Evolutionary conservation across 2,113 vertebrate species (phyloP), one percentile per base, ranked within the genome.

Genomic region (Spea bombifrons): DNA sequence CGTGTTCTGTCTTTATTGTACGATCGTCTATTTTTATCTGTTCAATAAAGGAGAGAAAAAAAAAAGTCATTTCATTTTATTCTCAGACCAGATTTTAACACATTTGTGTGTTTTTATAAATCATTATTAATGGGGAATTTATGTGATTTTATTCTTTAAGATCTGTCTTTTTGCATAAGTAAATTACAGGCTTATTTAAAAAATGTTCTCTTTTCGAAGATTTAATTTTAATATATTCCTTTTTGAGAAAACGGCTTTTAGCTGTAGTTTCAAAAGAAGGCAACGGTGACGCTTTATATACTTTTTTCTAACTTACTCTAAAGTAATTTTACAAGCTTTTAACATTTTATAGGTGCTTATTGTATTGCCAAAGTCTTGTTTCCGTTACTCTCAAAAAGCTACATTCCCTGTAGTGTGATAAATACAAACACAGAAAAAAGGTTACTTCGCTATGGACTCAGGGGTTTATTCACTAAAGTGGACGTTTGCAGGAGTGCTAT

Each of bases 1-100:
- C 97, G 83, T 98, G 96, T 9, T 97, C 95, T 17, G 96, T 98
- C 68, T 88, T 90, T 85, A 98, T 92, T 77, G 96, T 87, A 13
- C 86, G 93, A 8, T 98, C 97, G 10, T 92, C 92, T 52, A 91
- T 87, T 86, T 91, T 93, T 75, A 99, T 92, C 97, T 99, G 76
- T 4, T 63, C 73, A 47, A 16, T 61, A 49, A 75, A 80, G 72
- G 77, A 47, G 30, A 1, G 3, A 8, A 3, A 2, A 82, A 57
- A 57, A 57, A 8, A 59, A 59, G 30, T 30, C 1, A 30, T 30
- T 30, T 30, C 30, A 30, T 30, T 30, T 30, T 30, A 30, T 30
- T 30, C 30, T 30, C 30, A 30, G 30, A 30, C 30, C 30, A 30
- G 30, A 30, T 30, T 30, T 30, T 30, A 1, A 30, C 30, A 30